Evolutionary conservation across 1,140 invertebrate genomes (phyloP), one percentile per base, ranked within the genome.

Genomic region (Pachypsylla venusta): DNA sequence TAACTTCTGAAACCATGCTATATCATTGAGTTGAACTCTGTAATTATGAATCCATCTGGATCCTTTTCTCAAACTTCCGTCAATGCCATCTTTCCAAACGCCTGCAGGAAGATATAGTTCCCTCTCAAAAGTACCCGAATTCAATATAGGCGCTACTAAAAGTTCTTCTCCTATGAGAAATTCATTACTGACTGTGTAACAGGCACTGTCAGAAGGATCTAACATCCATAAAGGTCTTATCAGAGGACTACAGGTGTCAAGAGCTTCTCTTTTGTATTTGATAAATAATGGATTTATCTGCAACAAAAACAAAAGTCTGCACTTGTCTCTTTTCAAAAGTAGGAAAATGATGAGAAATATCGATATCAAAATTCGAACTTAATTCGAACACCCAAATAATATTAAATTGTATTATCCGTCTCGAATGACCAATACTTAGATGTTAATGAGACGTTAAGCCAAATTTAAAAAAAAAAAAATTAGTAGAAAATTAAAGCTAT

Each of bases 211-310:
- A 0, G 81, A 76, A 0, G 89, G 87, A 59, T 89, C 84, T 25
- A 91, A 73, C 86, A 94, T 90, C 91, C 93, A 96, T 14, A 97
- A 72, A 0, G 93, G 93, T 1, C 91, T 74, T 27, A 95, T 83
- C 42, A 93, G 76, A 0, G 89, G 87, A n/a, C 85, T 64, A 0
- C 90, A 91, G 5, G 82, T 81, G 54, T 86, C 79, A 53, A 90
- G 70, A 0, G 89, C 82, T 24, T 85, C 80, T 20, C 79, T 79
- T 0, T 83, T 80, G 68, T 84, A 88, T 66, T 84, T 84, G 58
- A 83, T 80, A 14, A 91, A 69, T 1, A 90, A 70, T 0, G 85
- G 82, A 13, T 84, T 87, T 0, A 85, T 76, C 73, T 81, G 68
- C 2, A 66, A 63, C 26, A 39, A 57, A 53, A 35, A 56, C 39